Percentiles rank a stretch among this genome's conserved stretches.
These are phyloP conservation scores for Chironomus tepperi DNA, from an alignment of 1,140 invertebrate species.

Conservation along the genomic window DNA sequence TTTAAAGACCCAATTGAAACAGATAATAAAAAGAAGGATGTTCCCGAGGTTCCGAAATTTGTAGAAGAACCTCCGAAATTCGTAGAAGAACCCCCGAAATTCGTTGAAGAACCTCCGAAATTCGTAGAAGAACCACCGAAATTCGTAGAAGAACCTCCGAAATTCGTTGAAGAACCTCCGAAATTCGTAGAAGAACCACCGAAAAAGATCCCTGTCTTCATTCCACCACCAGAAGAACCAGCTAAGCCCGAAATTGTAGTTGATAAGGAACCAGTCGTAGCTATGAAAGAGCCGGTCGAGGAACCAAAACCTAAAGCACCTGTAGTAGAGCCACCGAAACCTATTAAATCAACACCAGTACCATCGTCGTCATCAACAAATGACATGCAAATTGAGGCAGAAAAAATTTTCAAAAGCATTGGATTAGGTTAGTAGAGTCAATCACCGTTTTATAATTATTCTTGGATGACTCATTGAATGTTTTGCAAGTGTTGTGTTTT, in stretches of 20 bases:
- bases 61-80: no score
- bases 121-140: neutral
- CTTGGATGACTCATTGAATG: neutral
- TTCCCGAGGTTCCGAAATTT: neutral
- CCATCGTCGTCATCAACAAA: no score
- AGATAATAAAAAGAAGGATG: neutral
- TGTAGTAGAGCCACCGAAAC: neutral
- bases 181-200: no score
- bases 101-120: no score
- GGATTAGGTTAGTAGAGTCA: neutral
- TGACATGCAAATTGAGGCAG: neutral
- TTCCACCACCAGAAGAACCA: neutral
- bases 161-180: neutral
- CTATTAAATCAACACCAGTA: neutral
- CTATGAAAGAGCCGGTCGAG: no score
- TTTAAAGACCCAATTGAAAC: slow-evolving; percentile 34
- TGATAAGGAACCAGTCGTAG: no score
- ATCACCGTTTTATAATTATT: neutral
- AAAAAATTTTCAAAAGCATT: neutral
- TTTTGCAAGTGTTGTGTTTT: no score
- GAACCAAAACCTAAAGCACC: no score
- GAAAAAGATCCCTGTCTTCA: neutral
- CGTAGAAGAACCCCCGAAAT: no score
- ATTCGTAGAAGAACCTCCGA: neutral
- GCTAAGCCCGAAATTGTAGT: no score